phyloP scores from a whole-genome alignment of 2,888 invertebrate genomes.

The Ecliptopera silaceata region DNA sequence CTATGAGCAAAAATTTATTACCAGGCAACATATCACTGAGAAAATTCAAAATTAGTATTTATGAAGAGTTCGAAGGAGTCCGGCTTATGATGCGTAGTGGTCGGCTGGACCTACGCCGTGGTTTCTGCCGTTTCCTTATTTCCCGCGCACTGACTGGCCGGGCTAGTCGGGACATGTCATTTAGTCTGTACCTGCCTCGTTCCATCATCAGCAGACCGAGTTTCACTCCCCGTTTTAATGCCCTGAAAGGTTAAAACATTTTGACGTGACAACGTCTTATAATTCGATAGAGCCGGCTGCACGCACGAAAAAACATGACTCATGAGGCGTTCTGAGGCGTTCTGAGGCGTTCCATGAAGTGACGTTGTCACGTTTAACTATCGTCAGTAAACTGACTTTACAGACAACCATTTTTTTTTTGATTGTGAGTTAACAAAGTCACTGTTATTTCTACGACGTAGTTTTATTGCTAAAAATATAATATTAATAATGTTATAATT shows the following conservation, averaged over 20 bases:
- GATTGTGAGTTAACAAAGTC: too few relatives aligned
- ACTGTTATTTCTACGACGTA: too few relatives aligned
- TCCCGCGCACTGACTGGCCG: not conserved
- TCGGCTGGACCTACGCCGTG: not conserved
- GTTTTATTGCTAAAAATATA: too few relatives aligned
- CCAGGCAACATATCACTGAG: not conserved
- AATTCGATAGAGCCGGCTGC: too few relatives aligned
- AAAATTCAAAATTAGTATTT: not conserved
- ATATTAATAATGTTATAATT: too few relatives aligned
- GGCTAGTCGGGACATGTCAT: conserved; percentile 8
- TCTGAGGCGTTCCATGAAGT: too few relatives aligned
- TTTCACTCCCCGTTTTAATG: conserved; percentile 34
- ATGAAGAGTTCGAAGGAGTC: not conserved
- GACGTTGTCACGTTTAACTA: too few relatives aligned
- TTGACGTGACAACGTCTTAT: too few relatives aligned
- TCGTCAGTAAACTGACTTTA: too few relatives aligned
- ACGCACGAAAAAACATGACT: too few relatives aligned
- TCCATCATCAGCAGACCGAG: conserved; percentile 33
- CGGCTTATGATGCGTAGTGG: not conserved
- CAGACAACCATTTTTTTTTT: too few relatives aligned
- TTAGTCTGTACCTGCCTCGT: conserved; percentile 15
- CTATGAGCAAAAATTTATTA: not conserved
- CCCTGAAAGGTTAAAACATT: conserved; percentile 2
- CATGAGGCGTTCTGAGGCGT: too few relatives aligned
- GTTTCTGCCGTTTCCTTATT: not conserved